A percentile compares a stretch with the other conserved stretches of the same genome.
These are phyloP conservation scores for Cyanistes caeruleus DNA, from an alignment of 2,113 vertebrate genomes.

Conservation along the genomic window DNA sequence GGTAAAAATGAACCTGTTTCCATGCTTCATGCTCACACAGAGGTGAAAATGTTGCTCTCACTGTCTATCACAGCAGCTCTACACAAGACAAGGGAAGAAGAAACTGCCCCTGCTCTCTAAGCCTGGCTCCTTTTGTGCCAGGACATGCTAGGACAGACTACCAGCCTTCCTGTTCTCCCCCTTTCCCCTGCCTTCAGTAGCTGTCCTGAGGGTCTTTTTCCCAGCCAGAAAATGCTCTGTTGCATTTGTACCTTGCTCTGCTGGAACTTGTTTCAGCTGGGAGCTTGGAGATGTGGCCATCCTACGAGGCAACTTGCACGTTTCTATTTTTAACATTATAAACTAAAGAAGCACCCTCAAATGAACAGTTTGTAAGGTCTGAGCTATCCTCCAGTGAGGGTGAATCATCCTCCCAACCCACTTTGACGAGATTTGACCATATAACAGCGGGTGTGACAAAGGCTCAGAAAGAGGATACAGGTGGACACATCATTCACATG, in stretches of 20 bases:
- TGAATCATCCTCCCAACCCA: background rate
- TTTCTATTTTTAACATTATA: background rate
- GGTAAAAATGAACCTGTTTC: background rate
- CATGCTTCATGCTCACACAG: background rate
- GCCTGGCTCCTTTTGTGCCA: background rate
- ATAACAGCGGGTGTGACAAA: background rate
- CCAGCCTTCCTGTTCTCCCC: accelerated
- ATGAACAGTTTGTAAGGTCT: background rate
- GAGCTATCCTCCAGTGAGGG: background rate
- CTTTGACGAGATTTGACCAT: background rate
- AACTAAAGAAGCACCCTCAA: background rate
- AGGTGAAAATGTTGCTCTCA: background rate
- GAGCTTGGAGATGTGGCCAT: background rate
- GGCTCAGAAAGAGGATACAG: background rate
- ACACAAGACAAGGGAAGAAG: background rate
- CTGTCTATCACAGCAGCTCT: background rate
- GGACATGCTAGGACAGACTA: background rate
- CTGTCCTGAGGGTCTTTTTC: background rate
- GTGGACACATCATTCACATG: background rate
- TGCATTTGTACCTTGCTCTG: background rate
- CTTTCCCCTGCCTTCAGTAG: background rate
- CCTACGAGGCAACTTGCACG: background rate
- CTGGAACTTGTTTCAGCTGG: background rate
- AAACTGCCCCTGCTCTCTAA: background rate
- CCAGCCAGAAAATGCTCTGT: background rate